Evolutionary conservation across 2,113 vertebrate species (phyloP), one percentile per base, ranked within the genome.

Genomic region (Chroicocephalus ridibundus): DNA sequence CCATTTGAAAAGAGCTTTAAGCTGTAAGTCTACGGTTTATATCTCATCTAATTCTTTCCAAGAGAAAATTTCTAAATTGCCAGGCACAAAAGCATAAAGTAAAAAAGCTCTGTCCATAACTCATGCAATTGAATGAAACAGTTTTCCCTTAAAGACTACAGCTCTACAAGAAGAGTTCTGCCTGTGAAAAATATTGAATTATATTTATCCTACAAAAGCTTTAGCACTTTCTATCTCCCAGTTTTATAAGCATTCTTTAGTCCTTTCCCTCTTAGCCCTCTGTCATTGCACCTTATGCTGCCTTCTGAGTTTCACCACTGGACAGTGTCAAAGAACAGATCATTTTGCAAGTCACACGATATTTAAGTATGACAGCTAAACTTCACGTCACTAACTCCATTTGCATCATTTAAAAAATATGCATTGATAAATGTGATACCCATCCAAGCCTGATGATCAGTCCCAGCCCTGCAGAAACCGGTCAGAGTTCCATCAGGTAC

Each of bases 41-140:
- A 71, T 44, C 65, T 86, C 62, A 87, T n/a, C 80, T 77, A 60
- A 65, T 83, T 93, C 46, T 83, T 88, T 94, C 57, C 38, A 88
- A 83, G 29, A 80, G 29, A 51, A 91, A 88, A 90, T 9, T 27
- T 70, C 82, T 85, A 77, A 77, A 95, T 58, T 93, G 62, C 18
- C 32, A 88, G 13, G 22, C 70, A 91, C 34, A 87, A 68, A 82
- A 79, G 55, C 52, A 87, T 82, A 46, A 94, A 89, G 13, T 42
- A 91, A 87, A 96, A 96, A 95, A 68, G 15, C 7, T 65, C 21
- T 84, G 25, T 26, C 46, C 13, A 14, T 69, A 94, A 85, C 17
- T 90, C 66, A 76, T 4, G 0, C 25, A 86, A 83, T 42, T 52
- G 71, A 90, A 86, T 20, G 15, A 74, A 78, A 52, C 4, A 27